phyloP scores from a whole-genome alignment of 2,797 vertebrate species.

The Masticophis lateralis region DNA sequence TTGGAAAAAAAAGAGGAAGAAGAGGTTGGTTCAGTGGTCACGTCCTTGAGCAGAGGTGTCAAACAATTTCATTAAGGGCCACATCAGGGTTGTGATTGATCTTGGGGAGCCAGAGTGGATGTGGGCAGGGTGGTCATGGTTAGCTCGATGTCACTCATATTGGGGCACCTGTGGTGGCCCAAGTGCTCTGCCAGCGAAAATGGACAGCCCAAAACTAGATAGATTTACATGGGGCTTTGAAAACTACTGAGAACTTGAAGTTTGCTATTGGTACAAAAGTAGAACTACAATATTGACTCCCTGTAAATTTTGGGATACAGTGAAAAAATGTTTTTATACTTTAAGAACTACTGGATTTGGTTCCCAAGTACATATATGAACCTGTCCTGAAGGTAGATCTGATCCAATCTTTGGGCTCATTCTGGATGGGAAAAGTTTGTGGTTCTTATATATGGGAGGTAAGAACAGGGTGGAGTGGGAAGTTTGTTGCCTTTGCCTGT shows the following conservation, averaged over 20 bases:
- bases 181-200: too few species aligned
- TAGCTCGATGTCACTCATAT: too few species aligned
- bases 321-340: not conserved
- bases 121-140: too few species aligned
- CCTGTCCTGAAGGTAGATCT: not conserved
- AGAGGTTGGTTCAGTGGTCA: not conserved
- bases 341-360: not conserved
- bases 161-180: too few species aligned
- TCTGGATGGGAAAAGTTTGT: not conserved
- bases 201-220: not conserved
- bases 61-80: too few species aligned
- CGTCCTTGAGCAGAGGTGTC: too few species aligned
- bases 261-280: not conserved
- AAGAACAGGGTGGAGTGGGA: not conserved
- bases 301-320: not conserved
- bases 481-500: not conserved
- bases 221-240: not conserved
- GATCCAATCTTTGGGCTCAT: not conserved
- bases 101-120: too few species aligned
- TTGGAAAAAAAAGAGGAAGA: not conserved
- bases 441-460: not conserved
- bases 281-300: not conserved
- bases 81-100: too few species aligned
- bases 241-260: not conserved
- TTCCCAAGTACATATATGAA: not conserved